Base-by-base conservation (phyloP, 2,888 invertebrate genomes). In the Philhelius pedissequus region DNA sequence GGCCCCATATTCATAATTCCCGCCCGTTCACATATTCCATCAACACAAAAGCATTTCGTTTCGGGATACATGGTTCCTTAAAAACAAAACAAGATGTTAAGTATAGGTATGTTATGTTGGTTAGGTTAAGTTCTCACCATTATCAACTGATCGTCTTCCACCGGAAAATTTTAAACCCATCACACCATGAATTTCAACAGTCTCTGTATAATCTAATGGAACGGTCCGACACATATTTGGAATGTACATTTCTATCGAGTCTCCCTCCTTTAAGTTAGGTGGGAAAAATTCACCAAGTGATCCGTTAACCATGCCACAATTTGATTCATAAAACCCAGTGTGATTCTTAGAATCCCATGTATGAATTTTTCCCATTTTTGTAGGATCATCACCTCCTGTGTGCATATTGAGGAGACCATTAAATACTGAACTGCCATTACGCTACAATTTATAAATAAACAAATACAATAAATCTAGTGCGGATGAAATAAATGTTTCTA, bases 211-310 rank as follows among this genome's bases (percentile, higher is more conserved):
- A 86, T 94, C 94, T 89, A 96, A 90, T 43, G 92, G 92, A 13
- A 95, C 92, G 0, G 92, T 94, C 80, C 96, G 94, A 91, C 97
- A 97, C 87, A 97, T 92, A 89, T 97, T 96, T 0, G 96, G 93
- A 73, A 95, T 93, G 90, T 96, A 96, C 88, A 96, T 92, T 32
- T 91, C 91, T n/a, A 95, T 92, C n/a, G 90, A 89, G 25, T 92
- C 92, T 1, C 93, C 92, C 82, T 94, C 94, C 0, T 92, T 92
- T 84, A 94, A 91, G 87, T 94, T 92, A 0, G 95, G 95, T 0
- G 95, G 94, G 90, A 95, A 95, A 89, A 97, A 95, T 92, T 97
- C 97, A 0, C 97, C 97, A 1, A 95, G 95, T 20, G 96, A 96
- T 25, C 96, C 96, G 74, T 92, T 92, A 0, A 97, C 92, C 88